phyloP scores from a whole-genome alignment of 2,888 invertebrate genomes.

The Oligia fasciuncula region DNA sequence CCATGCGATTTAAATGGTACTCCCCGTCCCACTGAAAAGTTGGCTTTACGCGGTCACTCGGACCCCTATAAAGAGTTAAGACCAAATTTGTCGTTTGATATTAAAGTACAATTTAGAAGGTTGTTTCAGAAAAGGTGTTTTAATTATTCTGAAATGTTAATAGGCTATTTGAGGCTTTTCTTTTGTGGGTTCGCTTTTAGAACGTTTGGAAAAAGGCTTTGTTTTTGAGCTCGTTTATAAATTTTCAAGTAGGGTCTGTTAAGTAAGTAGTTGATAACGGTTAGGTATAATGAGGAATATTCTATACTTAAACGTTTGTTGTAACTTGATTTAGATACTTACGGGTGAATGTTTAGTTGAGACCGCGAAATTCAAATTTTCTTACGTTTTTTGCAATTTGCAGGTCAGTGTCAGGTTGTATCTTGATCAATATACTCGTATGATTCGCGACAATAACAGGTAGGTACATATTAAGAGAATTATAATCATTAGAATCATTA shows the following conservation, averaged over 20 bases:
- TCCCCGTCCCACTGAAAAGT: slow-evolving; percentile 65
- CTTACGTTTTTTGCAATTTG: too few relatives aligned
- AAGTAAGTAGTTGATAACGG: neutral
- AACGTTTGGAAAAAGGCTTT: too few relatives aligned
- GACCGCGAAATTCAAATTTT: too few relatives aligned
- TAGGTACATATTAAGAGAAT: too few relatives aligned
- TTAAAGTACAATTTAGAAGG: slow-evolving; percentile 58
- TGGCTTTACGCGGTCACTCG: slow-evolving; percentile 71
- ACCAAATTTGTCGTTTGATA: slow-evolving; percentile 58
- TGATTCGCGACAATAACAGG: too few relatives aligned
- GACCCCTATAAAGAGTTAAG: slow-evolving; percentile 59
- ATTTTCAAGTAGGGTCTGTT: neutral
- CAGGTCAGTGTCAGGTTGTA: too few relatives aligned
- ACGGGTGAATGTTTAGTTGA: too few relatives aligned
- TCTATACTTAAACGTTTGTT: too few relatives aligned
- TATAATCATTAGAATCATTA: too few relatives aligned
- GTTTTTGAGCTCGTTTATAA: neutral
- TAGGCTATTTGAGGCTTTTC: slow-evolving; percentile 31
- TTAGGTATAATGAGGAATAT: neutral
- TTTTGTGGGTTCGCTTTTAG: slow-evolving; percentile 26
- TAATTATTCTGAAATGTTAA: slow-evolving; percentile 59
- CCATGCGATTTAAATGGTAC: slow-evolving; percentile 74
- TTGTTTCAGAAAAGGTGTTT: slow-evolving; percentile 51
- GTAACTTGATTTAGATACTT: too few relatives aligned
- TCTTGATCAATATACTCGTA: too few relatives aligned